These are phyloP conservation scores for Noctua janthe DNA, from an alignment of 2,888 invertebrate genomes.

Conservation along the genomic window DNA sequence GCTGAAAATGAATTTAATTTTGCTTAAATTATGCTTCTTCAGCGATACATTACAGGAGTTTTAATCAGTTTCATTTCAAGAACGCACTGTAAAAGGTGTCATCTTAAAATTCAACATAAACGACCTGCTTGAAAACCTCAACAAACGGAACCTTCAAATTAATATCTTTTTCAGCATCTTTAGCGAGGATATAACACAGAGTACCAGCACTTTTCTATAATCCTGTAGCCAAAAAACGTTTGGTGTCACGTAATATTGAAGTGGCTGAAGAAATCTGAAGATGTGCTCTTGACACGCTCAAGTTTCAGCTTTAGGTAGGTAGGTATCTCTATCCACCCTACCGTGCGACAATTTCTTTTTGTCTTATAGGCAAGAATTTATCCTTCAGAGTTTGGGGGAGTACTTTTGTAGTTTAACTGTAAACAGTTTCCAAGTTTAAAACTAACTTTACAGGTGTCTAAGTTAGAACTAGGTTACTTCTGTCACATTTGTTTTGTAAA, in stretches of 20 bases:
- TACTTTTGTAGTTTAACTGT: not conserved
- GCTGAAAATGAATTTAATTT: not conserved
- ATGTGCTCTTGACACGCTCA: conserved; percentile 48
- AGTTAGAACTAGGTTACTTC: not conserved
- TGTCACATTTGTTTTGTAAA: not conserved
- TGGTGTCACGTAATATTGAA: conserved; percentile 46
- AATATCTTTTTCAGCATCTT: conserved; percentile 11
- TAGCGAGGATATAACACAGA: conserved; percentile 19
- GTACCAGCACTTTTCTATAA: conserved; percentile 39
- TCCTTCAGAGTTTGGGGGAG: conserved; percentile 7
- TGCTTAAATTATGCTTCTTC: not conserved
- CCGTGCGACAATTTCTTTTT: conserved; percentile 32
- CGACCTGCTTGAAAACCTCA: not conserved
- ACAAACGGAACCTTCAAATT: conserved; percentile 13
- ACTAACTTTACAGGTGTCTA: not conserved
- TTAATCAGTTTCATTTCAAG: not conserved
- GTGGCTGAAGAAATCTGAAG: conserved; percentile 62
- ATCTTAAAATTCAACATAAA: not conserved
- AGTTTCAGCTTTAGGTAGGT: conserved; percentile 3
- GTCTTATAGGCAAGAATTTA: not conserved
- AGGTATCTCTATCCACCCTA: conserved; percentile 2
- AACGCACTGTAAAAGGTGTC: not conserved
- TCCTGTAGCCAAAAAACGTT: conserved; percentile 49
- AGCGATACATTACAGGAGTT: not conserved
- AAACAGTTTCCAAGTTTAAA: not conserved